A percentile compares a stretch with the other conserved stretches of the same genome.
Conservation (phyloP, 2,797 vertebrate species). For the Tympanoctomys barrerae region DNA sequence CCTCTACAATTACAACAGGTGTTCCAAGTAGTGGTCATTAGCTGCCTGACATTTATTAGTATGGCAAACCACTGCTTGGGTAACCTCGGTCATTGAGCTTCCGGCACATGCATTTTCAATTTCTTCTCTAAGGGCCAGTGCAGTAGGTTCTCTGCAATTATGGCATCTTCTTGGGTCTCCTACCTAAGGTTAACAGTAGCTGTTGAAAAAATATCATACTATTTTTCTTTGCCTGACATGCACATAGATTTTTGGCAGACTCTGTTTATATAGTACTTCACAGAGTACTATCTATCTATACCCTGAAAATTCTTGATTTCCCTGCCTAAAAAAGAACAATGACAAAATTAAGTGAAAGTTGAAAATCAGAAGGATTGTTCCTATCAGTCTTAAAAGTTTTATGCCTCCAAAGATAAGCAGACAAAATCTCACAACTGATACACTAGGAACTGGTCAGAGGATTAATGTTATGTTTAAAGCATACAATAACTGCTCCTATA, state of each 20-base stretch:
- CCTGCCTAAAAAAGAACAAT: conserved; percentile 5
- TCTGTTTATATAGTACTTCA: neutral
- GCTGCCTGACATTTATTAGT: neutral
- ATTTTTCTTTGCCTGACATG: neutral
- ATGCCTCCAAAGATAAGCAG: neutral
- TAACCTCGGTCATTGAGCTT: neutral
- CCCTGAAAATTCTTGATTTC: neutral
- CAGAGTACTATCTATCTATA: neutral
- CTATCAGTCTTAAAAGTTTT: neutral
- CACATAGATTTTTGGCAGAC: neutral
- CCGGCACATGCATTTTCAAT: neutral
- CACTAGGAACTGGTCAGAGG: neutral
- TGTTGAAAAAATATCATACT: neutral
- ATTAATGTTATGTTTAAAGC: neutral
- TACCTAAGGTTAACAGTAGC: neutral
- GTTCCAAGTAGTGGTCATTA: neutral
- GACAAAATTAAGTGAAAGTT: neutral
- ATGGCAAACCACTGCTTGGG: neutral
- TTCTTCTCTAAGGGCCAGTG: neutral
- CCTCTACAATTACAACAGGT: neutral
- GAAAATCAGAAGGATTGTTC: neutral
- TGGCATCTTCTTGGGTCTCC: neutral
- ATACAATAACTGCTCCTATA: neutral
- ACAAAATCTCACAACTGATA: neutral
- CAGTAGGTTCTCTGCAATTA: neutral